phyloP scores from a whole-genome alignment of 2,797 vertebrate species.

The Eurystomus glaucurus region DNA sequence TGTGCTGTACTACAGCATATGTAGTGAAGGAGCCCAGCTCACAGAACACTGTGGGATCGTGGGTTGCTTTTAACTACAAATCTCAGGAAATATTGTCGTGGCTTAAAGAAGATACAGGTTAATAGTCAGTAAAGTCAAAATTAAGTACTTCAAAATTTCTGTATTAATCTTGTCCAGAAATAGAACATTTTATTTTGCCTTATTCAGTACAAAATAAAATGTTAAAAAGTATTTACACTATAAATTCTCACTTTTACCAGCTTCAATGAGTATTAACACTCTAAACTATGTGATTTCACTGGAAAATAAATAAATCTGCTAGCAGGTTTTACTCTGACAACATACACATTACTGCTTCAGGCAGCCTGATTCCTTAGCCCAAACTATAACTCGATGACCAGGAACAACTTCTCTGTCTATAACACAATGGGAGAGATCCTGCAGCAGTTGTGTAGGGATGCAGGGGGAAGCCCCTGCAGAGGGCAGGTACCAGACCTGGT shows the following conservation, averaged over 20 bases:
- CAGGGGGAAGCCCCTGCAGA: neutral
- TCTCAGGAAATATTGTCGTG: neutral
- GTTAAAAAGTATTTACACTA: neutral
- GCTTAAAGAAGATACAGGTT: neutral
- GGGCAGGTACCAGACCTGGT: neutral
- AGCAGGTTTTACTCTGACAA: neutral
- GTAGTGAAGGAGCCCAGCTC: neutral
- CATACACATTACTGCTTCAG: neutral
- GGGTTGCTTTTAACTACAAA: neutral
- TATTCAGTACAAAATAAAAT: neutral
- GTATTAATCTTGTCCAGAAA: neutral
- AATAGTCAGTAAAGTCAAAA: neutral
- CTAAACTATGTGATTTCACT: neutral
- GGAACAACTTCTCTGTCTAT: accelerated
- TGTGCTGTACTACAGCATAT: neutral
- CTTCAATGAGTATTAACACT: neutral
- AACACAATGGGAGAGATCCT: accelerated
- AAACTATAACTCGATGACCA: neutral
- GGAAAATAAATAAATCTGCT: neutral
- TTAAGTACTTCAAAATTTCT: neutral
- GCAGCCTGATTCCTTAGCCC: neutral
- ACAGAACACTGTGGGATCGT: accelerated
- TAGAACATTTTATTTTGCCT: neutral
- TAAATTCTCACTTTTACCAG: neutral
- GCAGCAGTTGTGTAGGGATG: accelerated